Evolutionary conservation across 2,797 vertebrate genomes (phyloP).

Genomic region (Hoplostethus atlanticus): DNA sequence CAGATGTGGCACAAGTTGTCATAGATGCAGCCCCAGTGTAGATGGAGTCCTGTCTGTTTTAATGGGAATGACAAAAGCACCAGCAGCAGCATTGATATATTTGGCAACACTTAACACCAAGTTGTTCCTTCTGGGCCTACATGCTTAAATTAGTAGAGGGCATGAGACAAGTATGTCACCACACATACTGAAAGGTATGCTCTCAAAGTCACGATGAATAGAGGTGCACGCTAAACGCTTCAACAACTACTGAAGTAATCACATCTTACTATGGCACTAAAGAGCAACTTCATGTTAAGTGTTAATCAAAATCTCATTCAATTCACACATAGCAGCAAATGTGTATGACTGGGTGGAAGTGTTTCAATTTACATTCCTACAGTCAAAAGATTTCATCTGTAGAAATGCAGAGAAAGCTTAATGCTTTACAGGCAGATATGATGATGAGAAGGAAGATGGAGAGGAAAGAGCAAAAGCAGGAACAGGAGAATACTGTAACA

Average conservation of each 20-base stretch:
- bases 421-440: slow-evolving; percentile 20
- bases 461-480: slow-evolving; percentile 53
- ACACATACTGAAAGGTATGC: slow-evolving; percentile 8
- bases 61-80: slow-evolving; percentile 54
- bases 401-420: slow-evolving; percentile 34
- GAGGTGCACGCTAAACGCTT: background rate
- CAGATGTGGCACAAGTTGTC: slow-evolving; percentile 39
- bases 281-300: slow-evolving; percentile 67
- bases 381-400: slow-evolving; percentile 18
- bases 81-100: slow-evolving; percentile 36
- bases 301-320: slow-evolving; percentile 31
- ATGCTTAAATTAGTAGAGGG: background rate
- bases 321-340: slow-evolving; percentile 33
- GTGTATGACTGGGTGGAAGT: slow-evolving; percentile 16
- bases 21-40: slow-evolving; percentile 43
- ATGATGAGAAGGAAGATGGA: slow-evolving; percentile 21
- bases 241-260: background rate
- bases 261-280: slow-evolving; percentile 17
- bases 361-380: background rate
- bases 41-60: slow-evolving; percentile 51
- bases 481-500: slow-evolving; percentile 72
- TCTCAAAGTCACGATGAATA: background rate
- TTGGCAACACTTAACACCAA: slow-evolving; percentile 66
- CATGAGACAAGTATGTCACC: background rate
- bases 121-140: slow-evolving; percentile 48